Percentiles rank a stretch among this genome's conserved stretches.
phyloP scores from a whole-genome alignment of 1,140 invertebrate genomes.

The Drosophila kanapiae region DNA sequence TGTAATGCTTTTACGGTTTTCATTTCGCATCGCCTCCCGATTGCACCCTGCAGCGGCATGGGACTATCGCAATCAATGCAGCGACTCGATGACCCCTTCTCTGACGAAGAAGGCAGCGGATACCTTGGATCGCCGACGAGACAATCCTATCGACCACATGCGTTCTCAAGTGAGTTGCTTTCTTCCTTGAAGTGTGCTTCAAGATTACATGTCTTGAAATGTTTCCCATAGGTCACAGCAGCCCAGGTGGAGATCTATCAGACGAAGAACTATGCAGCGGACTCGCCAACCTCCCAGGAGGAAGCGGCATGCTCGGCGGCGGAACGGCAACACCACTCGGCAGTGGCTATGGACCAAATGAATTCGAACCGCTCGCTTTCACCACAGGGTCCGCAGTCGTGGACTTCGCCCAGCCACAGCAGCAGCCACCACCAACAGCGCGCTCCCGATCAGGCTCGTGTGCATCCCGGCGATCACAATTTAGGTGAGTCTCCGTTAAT shows the following conservation, averaged over 20 bases:
- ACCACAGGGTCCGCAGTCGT: conserved; percentile 88
- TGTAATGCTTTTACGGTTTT: conserved; percentile 39
- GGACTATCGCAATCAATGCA: conserved; percentile 85
- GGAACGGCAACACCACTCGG: conserved; percentile 85
- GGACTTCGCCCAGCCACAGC: conserved; percentile 86
- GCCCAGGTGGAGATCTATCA: conserved; percentile 88
- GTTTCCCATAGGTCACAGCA: conserved; percentile 81
- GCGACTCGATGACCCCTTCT: conserved; percentile 85
- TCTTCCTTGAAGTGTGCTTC: background rate
- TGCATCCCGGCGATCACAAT: conserved; percentile 86
- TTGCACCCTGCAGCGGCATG: conserved; percentile 77
- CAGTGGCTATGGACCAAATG: conserved; percentile 83
- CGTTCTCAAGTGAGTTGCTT: conserved; percentile 81
- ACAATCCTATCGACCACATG: conserved; percentile 85
- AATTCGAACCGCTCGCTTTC: conserved; percentile 86
- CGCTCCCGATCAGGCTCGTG: conserved; percentile 86
- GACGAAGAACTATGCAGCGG: conserved; percentile 88
- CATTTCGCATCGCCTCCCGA: conserved; percentile 20
- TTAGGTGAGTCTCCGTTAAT: conserved; percentile 64
- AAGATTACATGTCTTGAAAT: background rate
- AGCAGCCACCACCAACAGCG: conserved; percentile 75
- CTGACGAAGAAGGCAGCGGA: conserved; percentile 85
- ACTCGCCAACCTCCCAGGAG: conserved; percentile 86
- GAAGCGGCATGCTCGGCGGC: conserved; percentile 77
- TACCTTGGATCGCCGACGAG: conserved; percentile 85